These are phyloP conservation scores for Lepus europaeus DNA, from an alignment of 2,113 vertebrate genomes.

Conservation along the genomic window DNA sequence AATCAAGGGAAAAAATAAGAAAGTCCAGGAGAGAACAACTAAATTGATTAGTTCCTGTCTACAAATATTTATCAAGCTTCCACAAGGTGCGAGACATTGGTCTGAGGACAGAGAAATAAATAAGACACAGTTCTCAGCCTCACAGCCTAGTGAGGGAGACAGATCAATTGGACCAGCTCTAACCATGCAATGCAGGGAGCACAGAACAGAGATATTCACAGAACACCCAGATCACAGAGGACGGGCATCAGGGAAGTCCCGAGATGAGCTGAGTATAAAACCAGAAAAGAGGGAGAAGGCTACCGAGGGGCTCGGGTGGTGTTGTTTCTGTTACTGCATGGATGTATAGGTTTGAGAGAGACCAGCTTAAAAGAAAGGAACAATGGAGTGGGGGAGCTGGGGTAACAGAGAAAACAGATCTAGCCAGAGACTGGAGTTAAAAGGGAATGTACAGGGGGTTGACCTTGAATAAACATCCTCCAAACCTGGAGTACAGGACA, in stretches of 20 bases:
- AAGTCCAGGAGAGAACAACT: background rate
- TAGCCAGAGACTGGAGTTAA: background rate
- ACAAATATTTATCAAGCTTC: background rate
- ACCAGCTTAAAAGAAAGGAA: background rate
- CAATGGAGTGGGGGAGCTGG: background rate
- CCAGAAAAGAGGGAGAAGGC: background rate
- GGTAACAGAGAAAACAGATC: background rate
- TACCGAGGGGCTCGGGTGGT: fast-evolving
- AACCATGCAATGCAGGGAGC: fast-evolving
- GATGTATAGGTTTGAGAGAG: background rate
- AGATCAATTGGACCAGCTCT: background rate
- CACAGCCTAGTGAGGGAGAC: background rate
- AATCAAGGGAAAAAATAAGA: background rate
- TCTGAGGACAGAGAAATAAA: background rate
- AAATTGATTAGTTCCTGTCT: background rate
- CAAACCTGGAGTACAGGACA: background rate
- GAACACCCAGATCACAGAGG: background rate
- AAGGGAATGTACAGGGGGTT: too few relatives aligned
- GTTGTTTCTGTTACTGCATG: background rate
- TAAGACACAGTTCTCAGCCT: background rate
- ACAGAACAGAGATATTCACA: background rate
- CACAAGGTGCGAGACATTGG: background rate
- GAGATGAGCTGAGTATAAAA: background rate
- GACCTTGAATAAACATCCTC: background rate
- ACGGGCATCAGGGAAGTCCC: background rate